Evolutionary conservation across 2,888 invertebrate genomes (phyloP).

Genomic region (Flabesymbios commensalis): DNA sequence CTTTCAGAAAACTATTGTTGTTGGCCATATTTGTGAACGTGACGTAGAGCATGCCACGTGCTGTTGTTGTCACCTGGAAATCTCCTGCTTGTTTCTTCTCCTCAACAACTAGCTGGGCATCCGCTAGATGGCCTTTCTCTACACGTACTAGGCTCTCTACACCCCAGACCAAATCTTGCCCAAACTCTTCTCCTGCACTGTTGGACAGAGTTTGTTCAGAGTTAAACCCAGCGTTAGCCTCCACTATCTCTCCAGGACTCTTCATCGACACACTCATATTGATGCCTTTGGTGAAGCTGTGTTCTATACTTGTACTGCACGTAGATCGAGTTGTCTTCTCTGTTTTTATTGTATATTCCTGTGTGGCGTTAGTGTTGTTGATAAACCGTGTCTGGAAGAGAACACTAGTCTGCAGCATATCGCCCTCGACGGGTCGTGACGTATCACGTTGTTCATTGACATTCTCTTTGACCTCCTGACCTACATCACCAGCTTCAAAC

Average conservation of each 20-base stretch:
- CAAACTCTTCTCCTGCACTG: conserved; percentile 53
- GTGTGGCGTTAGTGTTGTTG: conserved; percentile 35
- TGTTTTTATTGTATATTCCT: conserved; percentile 40
- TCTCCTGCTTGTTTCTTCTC: conserved; percentile 48
- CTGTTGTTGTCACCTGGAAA: conserved; percentile 55
- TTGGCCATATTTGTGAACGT: conserved; percentile 58
- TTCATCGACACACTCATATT: conserved; percentile 58
- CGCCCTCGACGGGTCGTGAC: no score
- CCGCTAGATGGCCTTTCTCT: conserved; percentile 45
- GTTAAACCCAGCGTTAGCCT: conserved; percentile 59
- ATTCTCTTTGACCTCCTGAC: no score
- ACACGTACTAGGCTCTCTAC: conserved; percentile 55
- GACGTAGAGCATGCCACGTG: conserved; percentile 54
- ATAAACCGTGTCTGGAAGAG: conserved; percentile 41
- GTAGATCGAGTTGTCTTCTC: conserved; percentile 37
- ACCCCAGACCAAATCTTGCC: conserved; percentile 57
- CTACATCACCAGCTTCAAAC: no score
- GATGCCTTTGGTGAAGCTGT: conserved; percentile 47
- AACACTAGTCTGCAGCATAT: no score
- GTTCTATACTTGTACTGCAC: conserved; percentile 29
- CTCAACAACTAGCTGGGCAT: conserved; percentile 57
- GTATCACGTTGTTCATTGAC: no score
- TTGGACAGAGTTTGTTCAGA: conserved; percentile 58
- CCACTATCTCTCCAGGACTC: conserved; percentile 60
- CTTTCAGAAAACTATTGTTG: conserved; percentile 60